Percentiles rank a stretch among this genome's conserved stretches.
These are phyloP conservation scores for Bellardia bayeri DNA, from an alignment of 2,888 invertebrate genomes.

Conservation along the genomic window DNA sequence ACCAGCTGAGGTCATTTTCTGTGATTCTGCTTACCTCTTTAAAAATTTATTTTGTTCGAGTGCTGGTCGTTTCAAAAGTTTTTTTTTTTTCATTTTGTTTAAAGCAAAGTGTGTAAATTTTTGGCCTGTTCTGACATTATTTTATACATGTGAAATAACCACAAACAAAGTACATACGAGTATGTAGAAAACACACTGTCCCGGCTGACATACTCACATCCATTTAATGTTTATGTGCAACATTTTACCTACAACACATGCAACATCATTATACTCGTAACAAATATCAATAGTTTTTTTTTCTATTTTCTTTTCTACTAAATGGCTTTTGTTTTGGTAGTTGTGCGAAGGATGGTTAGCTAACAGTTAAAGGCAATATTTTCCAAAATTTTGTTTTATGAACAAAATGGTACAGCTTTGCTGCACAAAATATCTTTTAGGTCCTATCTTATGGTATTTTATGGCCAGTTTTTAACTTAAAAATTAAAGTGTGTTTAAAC, in stretches of 20 bases:
- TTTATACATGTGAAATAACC: conserved; percentile 56
- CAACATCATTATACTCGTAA: conserved; percentile 42
- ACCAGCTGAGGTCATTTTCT: conserved; percentile 67
- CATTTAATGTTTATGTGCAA: conserved; percentile 33
- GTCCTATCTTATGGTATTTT: no score
- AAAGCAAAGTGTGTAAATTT: conserved; percentile 60
- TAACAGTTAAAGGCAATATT: neutral
- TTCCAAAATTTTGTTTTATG: no score
- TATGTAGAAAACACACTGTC: neutral
- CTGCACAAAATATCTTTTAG: no score
- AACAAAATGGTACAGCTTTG: no score
- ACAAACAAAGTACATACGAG: conserved; percentile 11
- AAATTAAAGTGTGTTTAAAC: no score
- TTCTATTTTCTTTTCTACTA: neutral
- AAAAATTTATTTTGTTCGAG: conserved; percentile 42
- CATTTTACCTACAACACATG: conserved; percentile 27
- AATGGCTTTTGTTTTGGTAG: conserved; percentile 10
- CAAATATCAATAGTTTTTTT: conserved; percentile 13
- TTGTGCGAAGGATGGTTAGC: neutral
- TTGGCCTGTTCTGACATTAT: conserved; percentile 67
- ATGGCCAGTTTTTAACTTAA: no score
- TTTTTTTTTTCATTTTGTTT: conserved; percentile 2
- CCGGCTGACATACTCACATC: neutral
- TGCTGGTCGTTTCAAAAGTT: neutral
- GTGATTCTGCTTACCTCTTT: conserved; percentile 53